Percentiles rank a stretch among this genome's conserved stretches.
These are phyloP conservation scores for Uloborus diversus DNA, from an alignment of 1,140 invertebrate genomes.

Conservation along the genomic window DNA sequence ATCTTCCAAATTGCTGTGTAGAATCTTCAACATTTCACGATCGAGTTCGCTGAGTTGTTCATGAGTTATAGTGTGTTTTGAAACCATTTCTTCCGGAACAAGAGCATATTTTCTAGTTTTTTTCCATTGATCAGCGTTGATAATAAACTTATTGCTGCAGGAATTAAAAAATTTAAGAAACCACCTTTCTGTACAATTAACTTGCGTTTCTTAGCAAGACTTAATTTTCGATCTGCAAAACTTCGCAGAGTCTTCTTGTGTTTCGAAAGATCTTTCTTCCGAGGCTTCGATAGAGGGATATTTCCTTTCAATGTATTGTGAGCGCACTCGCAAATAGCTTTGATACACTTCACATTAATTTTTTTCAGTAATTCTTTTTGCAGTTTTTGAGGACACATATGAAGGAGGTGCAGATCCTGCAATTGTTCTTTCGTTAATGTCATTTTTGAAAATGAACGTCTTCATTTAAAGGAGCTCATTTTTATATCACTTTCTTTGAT, in stretches of 20 bases:
- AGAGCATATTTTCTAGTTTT: neutral
- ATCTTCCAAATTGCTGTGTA: neutral
- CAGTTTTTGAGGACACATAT: neutral
- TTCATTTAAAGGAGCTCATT: neutral
- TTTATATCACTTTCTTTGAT: neutral
- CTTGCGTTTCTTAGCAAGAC: neutral
- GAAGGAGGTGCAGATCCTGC: neutral
- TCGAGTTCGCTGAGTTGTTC: neutral
- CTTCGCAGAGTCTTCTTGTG: neutral
- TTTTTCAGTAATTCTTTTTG: neutral
- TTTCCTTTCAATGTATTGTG: neutral
- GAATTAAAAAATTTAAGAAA: conserved; percentile 2
- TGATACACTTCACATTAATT: neutral
- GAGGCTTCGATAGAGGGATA: neutral
- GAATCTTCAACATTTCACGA: neutral
- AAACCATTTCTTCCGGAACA: neutral
- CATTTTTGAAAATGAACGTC: neutral
- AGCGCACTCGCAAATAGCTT: neutral
- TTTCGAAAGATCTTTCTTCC: neutral
- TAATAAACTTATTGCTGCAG: neutral
- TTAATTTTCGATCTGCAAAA: neutral
- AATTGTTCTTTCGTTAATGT: neutral
- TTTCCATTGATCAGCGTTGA: neutral
- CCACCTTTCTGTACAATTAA: conserved; percentile 3
- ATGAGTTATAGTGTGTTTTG: neutral